Evolutionary conservation across 2,113 vertebrate genomes (phyloP).

Genomic region (Anguilla rostrata): DNA sequence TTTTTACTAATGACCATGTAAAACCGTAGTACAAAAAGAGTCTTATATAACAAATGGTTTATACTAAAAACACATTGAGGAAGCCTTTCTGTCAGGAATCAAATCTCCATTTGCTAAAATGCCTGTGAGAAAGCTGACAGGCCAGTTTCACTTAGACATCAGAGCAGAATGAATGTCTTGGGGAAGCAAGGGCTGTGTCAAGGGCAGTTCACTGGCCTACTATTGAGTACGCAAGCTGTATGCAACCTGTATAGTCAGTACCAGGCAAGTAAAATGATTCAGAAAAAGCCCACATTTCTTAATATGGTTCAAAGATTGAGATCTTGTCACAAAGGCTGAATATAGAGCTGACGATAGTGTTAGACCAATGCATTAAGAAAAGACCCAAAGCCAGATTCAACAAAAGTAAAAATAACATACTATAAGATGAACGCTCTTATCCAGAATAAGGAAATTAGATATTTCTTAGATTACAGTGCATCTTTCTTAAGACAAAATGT

Average conservation of each 20-base stretch:
- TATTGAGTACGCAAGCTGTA: too few relatives aligned
- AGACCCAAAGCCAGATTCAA: neutral
- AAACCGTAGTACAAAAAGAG: constrained; percentile 20
- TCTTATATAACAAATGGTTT: neutral
- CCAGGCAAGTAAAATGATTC: too few relatives aligned
- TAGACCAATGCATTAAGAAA: neutral
- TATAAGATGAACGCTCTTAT: too few relatives aligned
- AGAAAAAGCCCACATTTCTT: neutral
- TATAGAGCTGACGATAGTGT: neutral
- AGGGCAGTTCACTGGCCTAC: too few relatives aligned
- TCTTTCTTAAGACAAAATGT: neutral
- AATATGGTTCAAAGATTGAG: neutral
- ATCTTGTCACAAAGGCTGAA: neutral
- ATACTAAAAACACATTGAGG: neutral
- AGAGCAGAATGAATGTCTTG: neutral
- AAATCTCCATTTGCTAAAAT: neutral
- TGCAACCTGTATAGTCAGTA: too few relatives aligned
- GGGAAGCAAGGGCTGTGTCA: neutral
- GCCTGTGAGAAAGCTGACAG: neutral
- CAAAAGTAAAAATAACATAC: neutral
- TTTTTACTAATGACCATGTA: constrained; percentile 4
- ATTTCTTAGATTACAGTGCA: neutral
- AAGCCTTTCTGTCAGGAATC: neutral
- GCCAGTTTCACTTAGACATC: too few relatives aligned
- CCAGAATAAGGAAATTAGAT: neutral